These are phyloP conservation scores for Lasioglossum zephyrum DNA, from an alignment of 2,888 invertebrate species.

Conservation along the genomic window DNA sequence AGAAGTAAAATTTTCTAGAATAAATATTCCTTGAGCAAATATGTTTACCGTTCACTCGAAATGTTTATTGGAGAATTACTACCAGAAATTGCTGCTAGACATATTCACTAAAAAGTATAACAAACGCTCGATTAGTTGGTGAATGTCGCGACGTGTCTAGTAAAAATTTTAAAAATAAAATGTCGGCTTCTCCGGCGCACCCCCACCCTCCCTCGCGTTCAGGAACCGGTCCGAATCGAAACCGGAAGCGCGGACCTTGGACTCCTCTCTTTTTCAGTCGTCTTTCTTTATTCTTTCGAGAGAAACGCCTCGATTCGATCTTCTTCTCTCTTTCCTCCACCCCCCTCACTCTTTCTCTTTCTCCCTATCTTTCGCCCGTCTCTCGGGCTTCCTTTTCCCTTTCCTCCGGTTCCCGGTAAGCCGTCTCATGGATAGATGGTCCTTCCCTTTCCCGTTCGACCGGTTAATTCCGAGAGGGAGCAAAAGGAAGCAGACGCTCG, in stretches of 20 bases:
- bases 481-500: conserved; percentile 75
- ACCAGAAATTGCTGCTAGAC: not conserved
- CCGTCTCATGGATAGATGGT: conserved; percentile 7
- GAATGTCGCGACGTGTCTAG: not conserved
- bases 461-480: conserved; percentile 61
- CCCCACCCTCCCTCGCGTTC: conserved; percentile 30
- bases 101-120: not conserved
- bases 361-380: conserved; percentile 42
- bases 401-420: conserved; percentile 49
- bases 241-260: conserved; percentile 83
- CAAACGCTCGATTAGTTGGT: not conserved
- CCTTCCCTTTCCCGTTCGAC: conserved; percentile 34
- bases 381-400: conserved; percentile 57
- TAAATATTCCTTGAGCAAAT: too few relatives aligned
- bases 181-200: not conserved
- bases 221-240: conserved; percentile 83
- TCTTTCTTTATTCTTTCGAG: conserved; percentile 34
- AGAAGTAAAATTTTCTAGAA: too few relatives aligned
- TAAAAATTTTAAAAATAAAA: not conserved
- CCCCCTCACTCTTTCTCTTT: conserved; percentile 9
- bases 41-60: not conserved
- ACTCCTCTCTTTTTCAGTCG: conserved; percentile 68
- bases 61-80: too few relatives aligned
- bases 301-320: conserved; percentile 33
- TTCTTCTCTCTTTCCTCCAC: conserved; percentile 33